Evolutionary conservation across 2,888 invertebrate genomes (phyloP).

Genomic region (Uloborus plumipes): DNA sequence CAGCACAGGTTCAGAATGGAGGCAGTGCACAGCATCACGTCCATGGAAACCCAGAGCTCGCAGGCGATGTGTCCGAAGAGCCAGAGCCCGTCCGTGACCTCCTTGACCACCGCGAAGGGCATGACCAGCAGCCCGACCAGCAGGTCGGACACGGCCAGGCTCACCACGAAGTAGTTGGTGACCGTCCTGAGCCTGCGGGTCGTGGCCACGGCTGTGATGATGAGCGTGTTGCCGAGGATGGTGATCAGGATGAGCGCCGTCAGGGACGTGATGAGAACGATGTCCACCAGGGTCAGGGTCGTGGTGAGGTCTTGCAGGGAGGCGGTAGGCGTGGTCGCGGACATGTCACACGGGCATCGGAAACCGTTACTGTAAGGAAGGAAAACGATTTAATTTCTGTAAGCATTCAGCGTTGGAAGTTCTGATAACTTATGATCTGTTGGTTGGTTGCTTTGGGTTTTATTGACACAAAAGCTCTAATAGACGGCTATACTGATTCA

Average conservation of each 20-base stretch:
- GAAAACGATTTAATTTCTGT: no score
- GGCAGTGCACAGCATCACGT: slow-evolving; percentile 70
- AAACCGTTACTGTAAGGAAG: neutral
- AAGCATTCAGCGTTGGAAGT: no score
- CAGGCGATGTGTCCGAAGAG: slow-evolving; percentile 65
- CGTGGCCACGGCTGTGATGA: slow-evolving; percentile 62
- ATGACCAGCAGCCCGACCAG: slow-evolving; percentile 66
- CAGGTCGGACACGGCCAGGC: slow-evolving; percentile 66
- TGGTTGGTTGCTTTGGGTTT: no score
- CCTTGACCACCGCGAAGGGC: slow-evolving; percentile 66
- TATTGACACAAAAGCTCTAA: no score
- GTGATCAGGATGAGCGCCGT: slow-evolving; percentile 55
- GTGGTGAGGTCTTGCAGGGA: slow-evolving; percentile 24
- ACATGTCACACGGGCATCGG: slow-evolving; percentile 43
- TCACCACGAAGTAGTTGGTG: slow-evolving; percentile 67
- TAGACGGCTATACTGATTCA: no score
- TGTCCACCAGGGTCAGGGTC: slow-evolving; percentile 31
- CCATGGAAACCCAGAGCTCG: slow-evolving; percentile 68
- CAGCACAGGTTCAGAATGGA: slow-evolving; percentile 70
- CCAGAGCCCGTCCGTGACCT: slow-evolving; percentile 64
- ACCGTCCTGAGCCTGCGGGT: slow-evolving; percentile 66
- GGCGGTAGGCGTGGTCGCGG: slow-evolving; percentile 14
- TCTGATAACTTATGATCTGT: no score
- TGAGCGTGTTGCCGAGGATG: slow-evolving; percentile 61
- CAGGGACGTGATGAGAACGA: slow-evolving; percentile 31